Evolutionary conservation across 2,888 invertebrate species (phyloP).

Genomic region (Rutpela maculata): DNA sequence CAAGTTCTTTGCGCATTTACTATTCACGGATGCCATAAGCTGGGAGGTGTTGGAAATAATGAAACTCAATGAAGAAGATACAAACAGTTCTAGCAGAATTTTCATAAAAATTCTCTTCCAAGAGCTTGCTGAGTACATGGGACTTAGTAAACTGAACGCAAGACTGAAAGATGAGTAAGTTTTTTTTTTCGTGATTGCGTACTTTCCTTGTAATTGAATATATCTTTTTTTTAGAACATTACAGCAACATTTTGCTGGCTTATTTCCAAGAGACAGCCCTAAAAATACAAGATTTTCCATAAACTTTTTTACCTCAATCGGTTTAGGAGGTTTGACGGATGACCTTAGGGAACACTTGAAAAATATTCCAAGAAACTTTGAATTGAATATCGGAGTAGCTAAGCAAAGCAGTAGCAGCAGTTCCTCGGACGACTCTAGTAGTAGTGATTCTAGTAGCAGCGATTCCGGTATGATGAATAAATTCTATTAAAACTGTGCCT

Average conservation of each 20-base stretch:
- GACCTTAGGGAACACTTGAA: constrained; percentile 75
- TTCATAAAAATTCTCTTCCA: constrained; percentile 98
- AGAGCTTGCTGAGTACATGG: constrained; percentile 98
- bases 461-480: constrained; percentile 53
- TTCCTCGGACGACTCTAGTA: constrained; percentile 43
- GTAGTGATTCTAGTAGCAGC: constrained; percentile 59
- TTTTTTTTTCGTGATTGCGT: neutral
- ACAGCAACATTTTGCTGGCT: constrained; percentile 89
- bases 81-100: constrained; percentile 97
- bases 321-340: constrained; percentile 96
- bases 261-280: constrained; percentile 97
- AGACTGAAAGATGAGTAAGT: constrained; percentile 93
- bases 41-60: constrained; percentile 96
- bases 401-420: constrained; percentile 59
- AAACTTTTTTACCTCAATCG: constrained; percentile 98
- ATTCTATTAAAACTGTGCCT: neutral
- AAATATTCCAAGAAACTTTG: constrained; percentile 61
- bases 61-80: constrained; percentile 96
- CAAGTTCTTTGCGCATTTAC: constrained; percentile 96
- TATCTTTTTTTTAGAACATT: constrained; percentile 81
- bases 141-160: constrained; percentile 91
- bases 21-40: constrained; percentile 97
- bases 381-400: constrained; percentile 60
- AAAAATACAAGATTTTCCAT: constrained; percentile 98
- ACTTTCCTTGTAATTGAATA: neutral